Base-by-base conservation (phyloP, 2,113 vertebrate species). In the Dromaius novaehollandiae region DNA sequence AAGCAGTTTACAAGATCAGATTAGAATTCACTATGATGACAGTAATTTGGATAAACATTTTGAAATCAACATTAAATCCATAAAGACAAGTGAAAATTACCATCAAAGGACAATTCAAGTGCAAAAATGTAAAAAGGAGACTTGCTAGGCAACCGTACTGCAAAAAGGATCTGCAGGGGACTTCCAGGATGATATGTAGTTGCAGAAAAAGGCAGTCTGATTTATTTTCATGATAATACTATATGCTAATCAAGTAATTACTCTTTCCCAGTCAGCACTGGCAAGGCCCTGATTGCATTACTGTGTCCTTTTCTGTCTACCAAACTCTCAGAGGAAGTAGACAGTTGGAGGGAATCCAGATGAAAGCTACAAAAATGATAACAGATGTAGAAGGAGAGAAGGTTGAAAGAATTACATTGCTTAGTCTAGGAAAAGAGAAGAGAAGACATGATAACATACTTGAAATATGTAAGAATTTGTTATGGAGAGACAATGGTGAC, bases 381-480 rank as follows among this genome's bases (percentile, higher is more conserved):
- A 83, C 73, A 94, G 71, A 90, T 86, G 71, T 74, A 91, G 71
- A 81, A 91, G 20, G 82, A 88, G 36, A 13, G 34, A 70, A 86
- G 24, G 63, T 44, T 88, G 66, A 81, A 81, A 78, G 30, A 90
- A 77, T 93, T 66, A 70, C 11, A 78, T 38, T 91, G 90, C 95
- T 95, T 95, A 95, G 90, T 96, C 93, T 94, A 75, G 82, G 74
- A 78, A 93, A 75, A 80, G 63, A 3, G 5, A 87, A 82, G n/a
- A 78, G 55, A 93, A 85, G 81, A 92, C 51, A 82, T 40, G 61
- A 68, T 76, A 91, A 74, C 34, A 50, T 77, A 44, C 70, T 93
- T 78, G 77, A 97, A 93, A 74, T 78, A 94, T 36, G 85, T 46
- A 86, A 11, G 82, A 53, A 32, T 73, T 68, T 84, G 60, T 66